Evolutionary conservation across 2,797 vertebrate genomes (phyloP), one percentile per base, ranked within the genome.

Genomic region (Rousettus madagascariensis): DNA sequence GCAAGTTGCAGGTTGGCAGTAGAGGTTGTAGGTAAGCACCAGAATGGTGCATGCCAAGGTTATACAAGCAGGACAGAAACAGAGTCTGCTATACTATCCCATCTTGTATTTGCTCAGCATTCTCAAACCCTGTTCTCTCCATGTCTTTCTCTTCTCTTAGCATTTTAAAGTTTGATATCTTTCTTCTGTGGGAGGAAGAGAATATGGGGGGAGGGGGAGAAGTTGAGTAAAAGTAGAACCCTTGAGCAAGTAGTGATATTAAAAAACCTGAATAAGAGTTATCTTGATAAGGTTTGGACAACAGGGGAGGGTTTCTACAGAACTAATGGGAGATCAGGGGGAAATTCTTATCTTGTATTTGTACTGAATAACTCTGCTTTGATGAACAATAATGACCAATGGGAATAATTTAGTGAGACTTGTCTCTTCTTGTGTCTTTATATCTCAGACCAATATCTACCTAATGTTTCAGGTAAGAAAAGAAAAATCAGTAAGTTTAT

Each of bases 301-400:
- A 78, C 17, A 66, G 9, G 49, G 38, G 28, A 94, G 53, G 53
- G 28, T 71, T 88, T 28, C 2, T 84, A 16, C 38, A 43, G 61
- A 94, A 90, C 24, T 49, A n/a, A 91, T 74, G 28, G 55, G 15
- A 91, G 33, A 77, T 89, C 6, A 30, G 80, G 38, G 77, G 46
- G 0, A 84, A 75, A 71, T 46, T 84, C 49, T 91, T 66, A 5
- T 86, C 90, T 93, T 43, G 2, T 93, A 57, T 85, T 94, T 96
- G 55, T 83, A 72, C 66, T 93, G 61, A 96, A 33, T 84, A 94
- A 55, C 77, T 95, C 49, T 71, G 41, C 65, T 84, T 61, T 71
- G 85, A 86, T 95, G 93, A 95, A 85, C 57, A 90, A 63, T 38
- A 95, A 66, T 87, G 78, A 78, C 41, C 41, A 43, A 72, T 57